These are phyloP conservation scores for Apis cerana DNA, from an alignment of 1,140 invertebrate genomes.

Conservation along the genomic window DNA sequence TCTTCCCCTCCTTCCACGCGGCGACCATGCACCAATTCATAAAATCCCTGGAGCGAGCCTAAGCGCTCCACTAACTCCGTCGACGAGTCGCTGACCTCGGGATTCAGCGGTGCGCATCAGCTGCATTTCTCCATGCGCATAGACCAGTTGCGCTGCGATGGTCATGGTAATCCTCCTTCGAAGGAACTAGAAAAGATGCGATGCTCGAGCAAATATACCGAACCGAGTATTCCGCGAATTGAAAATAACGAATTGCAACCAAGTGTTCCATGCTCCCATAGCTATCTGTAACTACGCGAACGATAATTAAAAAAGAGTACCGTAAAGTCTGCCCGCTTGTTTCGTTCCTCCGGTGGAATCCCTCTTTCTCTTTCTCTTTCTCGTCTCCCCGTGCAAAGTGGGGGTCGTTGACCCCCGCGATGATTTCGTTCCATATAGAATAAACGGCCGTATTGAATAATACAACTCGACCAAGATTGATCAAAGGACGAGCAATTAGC, in stretches of 20 bases:
- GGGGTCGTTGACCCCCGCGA: conserved; percentile 1
- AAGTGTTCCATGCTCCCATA: not conserved
- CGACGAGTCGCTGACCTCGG: conserved; percentile 79
- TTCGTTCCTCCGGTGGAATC: not conserved
- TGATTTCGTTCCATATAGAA: not conserved
- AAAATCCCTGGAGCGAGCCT: conserved; percentile 72
- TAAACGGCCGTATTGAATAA: not conserved
- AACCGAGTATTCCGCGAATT: not conserved
- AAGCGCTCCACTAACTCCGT: conserved; percentile 80
- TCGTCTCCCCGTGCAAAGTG: not conserved
- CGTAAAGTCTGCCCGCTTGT: conserved; percentile 7
- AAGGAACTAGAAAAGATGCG: conserved; percentile 62
- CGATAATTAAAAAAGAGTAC: conserved; percentile 32
- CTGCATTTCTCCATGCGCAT: conserved; percentile 71
- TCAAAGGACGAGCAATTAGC: not conserved
- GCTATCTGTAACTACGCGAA: not conserved
- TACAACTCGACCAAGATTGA: not conserved
- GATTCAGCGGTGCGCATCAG: conserved; percentile 79
- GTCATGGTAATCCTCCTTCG: conserved; percentile 74
- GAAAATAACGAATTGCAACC: not conserved
- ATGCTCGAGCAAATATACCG: conserved; percentile 24
- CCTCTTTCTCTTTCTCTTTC: too few relatives aligned
- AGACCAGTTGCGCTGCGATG: conserved; percentile 70
- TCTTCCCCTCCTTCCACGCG: conserved; percentile 23
- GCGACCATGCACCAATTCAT: conserved; percentile 76